Conservation (phyloP, 2,113 vertebrate species). For the Donacobius atricapilla region DNA sequence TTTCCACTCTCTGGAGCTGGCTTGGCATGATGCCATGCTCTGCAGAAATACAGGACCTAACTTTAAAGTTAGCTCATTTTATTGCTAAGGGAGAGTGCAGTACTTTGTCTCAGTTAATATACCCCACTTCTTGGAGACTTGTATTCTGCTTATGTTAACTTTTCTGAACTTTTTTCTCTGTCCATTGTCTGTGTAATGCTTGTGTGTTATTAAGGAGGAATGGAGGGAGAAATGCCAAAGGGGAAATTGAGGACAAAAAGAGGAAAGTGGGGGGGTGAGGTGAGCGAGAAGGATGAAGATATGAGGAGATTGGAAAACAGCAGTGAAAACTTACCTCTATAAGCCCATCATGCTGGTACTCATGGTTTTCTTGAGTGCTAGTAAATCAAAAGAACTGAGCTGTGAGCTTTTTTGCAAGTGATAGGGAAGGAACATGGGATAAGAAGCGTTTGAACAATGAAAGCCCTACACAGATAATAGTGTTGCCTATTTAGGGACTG, state of each 20-base stretch:
- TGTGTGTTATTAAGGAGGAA: not conserved
- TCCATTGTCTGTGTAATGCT: not conserved
- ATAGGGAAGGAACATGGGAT: not conserved
- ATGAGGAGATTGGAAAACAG: not conserved
- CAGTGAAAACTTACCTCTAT: not conserved
- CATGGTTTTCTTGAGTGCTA: not conserved
- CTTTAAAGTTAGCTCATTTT: not conserved
- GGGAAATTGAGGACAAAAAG: not conserved
- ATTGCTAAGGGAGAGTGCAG: not conserved
- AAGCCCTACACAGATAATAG: not conserved
- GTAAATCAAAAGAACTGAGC: fast-evolving
- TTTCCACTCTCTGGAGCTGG: slow-evolving; percentile 15
- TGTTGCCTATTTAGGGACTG: not conserved
- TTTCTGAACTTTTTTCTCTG: not conserved
- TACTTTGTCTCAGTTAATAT: not conserved
- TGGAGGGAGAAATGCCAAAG: not conserved
- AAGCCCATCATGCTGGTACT: not conserved
- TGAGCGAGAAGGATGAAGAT: not conserved
- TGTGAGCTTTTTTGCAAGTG: not conserved
- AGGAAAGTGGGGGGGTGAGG: not conserved
- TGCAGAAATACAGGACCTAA: not conserved
- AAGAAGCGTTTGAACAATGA: not conserved
- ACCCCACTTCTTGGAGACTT: not conserved
- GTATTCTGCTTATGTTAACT: not conserved
- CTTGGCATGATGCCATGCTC: not conserved